These are phyloP conservation scores for Etia nguti DNA, from an alignment of 2,113 vertebrate genomes.

Conservation along the genomic window DNA sequence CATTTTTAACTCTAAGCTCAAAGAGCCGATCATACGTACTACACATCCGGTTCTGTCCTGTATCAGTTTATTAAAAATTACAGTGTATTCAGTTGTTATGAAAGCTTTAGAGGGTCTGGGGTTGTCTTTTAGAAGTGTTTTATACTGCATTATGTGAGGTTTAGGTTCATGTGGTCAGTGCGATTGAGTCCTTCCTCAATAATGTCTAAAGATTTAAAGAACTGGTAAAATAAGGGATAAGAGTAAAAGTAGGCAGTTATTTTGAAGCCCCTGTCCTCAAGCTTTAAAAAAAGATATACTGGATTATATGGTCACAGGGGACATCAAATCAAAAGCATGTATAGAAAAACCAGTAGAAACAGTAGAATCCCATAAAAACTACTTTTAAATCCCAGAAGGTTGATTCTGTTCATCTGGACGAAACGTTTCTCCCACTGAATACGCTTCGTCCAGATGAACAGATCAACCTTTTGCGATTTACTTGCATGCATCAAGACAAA, in stretches of 20 bases:
- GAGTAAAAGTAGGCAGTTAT: not conserved
- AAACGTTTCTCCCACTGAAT: too few relatives aligned
- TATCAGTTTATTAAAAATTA: not conserved
- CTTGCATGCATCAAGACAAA: too few relatives aligned
- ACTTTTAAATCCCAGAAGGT: not conserved
- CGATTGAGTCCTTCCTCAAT: not conserved
- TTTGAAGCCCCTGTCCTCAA: not conserved
- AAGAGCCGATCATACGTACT: not conserved
- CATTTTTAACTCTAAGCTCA: not conserved
- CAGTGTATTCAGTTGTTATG: not conserved
- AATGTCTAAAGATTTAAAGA: not conserved
- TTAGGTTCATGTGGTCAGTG: not conserved
- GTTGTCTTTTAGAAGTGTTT: not conserved
- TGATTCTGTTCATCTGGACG: not conserved
- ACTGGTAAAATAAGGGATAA: not conserved
- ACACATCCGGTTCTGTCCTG: not conserved
- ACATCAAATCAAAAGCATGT: not conserved
- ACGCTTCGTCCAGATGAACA: too few relatives aligned
- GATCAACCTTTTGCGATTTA: too few relatives aligned
- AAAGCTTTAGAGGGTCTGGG: not conserved
- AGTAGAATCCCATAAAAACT: not conserved
- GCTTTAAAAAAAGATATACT: not conserved
- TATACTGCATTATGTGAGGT: not conserved
- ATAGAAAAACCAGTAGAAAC: not conserved
- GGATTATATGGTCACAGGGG: rapidly evolving